phyloP scores from a whole-genome alignment of 2,113 vertebrate genomes.

The Hoplias malabaricus region DNA sequence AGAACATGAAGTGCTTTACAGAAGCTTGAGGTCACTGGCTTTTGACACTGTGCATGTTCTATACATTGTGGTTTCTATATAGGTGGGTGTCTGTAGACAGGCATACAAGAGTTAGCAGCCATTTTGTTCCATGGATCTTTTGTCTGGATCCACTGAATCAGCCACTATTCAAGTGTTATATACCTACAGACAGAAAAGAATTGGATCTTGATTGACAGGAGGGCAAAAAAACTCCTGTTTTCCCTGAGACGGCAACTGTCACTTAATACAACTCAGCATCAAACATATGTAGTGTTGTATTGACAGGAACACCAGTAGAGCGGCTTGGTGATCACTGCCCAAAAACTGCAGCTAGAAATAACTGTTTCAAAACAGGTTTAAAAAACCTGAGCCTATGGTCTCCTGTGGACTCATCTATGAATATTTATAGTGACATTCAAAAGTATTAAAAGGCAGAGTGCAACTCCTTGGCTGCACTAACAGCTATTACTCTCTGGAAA shows the following conservation, averaged over 20 bases:
- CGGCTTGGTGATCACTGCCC: neutral
- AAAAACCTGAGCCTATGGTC: too few relatives aligned
- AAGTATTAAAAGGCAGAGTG: too few relatives aligned
- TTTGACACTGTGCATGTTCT: too few relatives aligned
- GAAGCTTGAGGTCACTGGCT: too few relatives aligned
- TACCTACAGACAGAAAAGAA: neutral
- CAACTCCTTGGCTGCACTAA: too few relatives aligned
- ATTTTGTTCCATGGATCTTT: conserved; percentile 1
- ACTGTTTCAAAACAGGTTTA: neutral
- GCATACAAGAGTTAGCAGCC: neutral
- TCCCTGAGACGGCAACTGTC: neutral
- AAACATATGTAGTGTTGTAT: neutral
- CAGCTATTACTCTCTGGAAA: too few relatives aligned
- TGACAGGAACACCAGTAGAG: neutral
- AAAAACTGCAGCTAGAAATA: neutral
- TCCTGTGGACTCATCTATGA: too few relatives aligned
- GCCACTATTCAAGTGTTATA: too few relatives aligned
- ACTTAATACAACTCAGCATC: neutral
- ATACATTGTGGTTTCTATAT: too few relatives aligned
- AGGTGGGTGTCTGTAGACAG: neutral
- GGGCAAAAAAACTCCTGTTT: neutral
- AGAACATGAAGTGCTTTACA: too few relatives aligned
- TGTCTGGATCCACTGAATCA: neutral
- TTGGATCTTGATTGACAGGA: neutral
- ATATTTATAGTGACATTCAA: too few relatives aligned